Base-by-base conservation (phyloP, 2,888 invertebrate species). In the Ferrisia virgata region DNA sequence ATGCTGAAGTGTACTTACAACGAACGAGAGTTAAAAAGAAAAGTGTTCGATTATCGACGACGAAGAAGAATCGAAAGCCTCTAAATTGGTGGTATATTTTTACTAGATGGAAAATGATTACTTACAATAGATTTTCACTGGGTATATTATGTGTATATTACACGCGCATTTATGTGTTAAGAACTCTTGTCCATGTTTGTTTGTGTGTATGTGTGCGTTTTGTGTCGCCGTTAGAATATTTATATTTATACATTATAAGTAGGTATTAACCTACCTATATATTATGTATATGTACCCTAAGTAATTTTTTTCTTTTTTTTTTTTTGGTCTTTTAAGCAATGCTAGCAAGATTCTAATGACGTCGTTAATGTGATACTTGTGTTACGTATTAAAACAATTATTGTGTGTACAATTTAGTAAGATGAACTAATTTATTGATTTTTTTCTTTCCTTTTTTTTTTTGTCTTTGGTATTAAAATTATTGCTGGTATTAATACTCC, bases 321-420 rank as follows among this genome's bases (percentile, higher is more conserved):
- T 22, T 28, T 58, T 18, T 58, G 47, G 25, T 81, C 31, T 43
- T 58, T 64, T 82, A 76, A 83, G 83, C 83, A 83, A 76, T 83
- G 83, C 69, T 83, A 83, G 83, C 72, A 83, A 83, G 40, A 64
- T 40, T 69, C 40, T 83, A 83, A 72, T 72, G 83, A 83, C 83
- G 83, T 83, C 76, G 76, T 83, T 76, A 83, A 83, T 83, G 83
- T 83, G 83, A 83, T 83, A 83, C 69, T 83, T 83, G 83, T 83
- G 72, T 83, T 83, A 22, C 11, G 22, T 78, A 83, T 72, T 72
- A 83, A 83, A 82, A 39, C 18, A 69, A 39, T 53, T 39, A 36
- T 82, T 43, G 76, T 72, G 43, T 83, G 76, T 83, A 43, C 83
- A 43, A 72, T 72, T 69, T 83, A 83, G 83, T 83, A 83, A 83